Evolutionary conservation across 2,113 vertebrate species (phyloP).

Genomic region (Tragelaphus scriptus): DNA sequence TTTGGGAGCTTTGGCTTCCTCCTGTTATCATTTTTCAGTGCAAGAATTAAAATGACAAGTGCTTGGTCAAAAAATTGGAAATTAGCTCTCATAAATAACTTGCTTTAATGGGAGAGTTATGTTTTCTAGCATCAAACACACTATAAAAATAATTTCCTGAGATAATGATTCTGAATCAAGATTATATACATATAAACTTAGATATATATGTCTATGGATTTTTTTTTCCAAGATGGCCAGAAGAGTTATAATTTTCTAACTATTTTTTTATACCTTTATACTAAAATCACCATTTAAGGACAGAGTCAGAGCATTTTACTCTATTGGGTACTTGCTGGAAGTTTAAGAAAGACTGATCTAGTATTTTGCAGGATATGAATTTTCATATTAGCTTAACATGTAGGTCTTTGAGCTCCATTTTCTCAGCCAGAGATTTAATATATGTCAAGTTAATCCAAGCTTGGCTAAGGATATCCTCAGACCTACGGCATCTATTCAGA

Average conservation of each 20-base stretch:
- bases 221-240: not conserved
- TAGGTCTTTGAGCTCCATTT: not conserved
- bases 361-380: not conserved
- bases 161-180: not conserved
- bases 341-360: not conserved
- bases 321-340: not conserved
- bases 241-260: not conserved
- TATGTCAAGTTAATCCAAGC: not conserved
- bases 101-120: not conserved
- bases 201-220: not conserved
- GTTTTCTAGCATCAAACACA: not conserved
- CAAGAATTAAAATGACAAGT: not conserved
- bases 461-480: not conserved
- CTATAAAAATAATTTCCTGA: slow-evolving; percentile 32
- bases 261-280: not conserved
- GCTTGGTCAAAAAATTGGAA: not conserved
- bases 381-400: not conserved
- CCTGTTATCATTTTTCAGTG: not conserved
- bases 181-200: not conserved
- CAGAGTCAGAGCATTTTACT: not conserved
- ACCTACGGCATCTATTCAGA: not conserved
- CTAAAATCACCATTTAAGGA: not conserved
- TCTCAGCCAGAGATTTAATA: not conserved
- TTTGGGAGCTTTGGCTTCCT: not conserved
- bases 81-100: not conserved